These are phyloP conservation scores for Celastrina argiolus DNA, from an alignment of 2,888 invertebrate species.

Conservation along the genomic window DNA sequence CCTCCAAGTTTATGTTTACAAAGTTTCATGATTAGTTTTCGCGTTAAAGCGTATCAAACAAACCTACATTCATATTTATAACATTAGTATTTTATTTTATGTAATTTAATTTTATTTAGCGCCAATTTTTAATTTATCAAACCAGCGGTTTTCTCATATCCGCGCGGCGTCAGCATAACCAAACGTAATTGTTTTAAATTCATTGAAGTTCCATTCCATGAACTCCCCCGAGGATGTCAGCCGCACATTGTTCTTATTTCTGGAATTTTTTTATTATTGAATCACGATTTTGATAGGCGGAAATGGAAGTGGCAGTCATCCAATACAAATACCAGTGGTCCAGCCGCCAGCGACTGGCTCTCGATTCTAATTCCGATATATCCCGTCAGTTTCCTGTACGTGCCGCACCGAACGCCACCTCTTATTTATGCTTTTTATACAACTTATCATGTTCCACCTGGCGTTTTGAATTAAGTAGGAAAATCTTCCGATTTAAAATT, in stretches of 20 bases:
- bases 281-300: conserved; percentile 24
- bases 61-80: too few species aligned
- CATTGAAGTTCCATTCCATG: conserved; percentile 14
- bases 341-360: conserved; percentile 45
- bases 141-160: background rate
- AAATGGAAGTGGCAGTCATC: conserved; percentile 24
- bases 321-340: conserved; percentile 26
- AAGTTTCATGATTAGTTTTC: too few species aligned
- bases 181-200: conserved; percentile 1
- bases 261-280: conserved; percentile 20
- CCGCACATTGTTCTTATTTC: conserved; percentile 10
- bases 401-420: conserved; percentile 4
- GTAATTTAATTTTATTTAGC: too few species aligned
- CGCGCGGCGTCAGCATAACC: background rate
- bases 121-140: background rate
- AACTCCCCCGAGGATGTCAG: conserved; percentile 1
- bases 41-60: too few species aligned
- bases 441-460: background rate
- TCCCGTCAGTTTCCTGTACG: conserved; percentile 59
- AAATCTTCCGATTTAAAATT: background rate
- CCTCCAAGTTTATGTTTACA: too few species aligned
- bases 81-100: too few species aligned
- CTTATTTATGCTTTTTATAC: background rate
- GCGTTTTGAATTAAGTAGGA: background rate
- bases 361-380: conserved; percentile 66